phyloP scores from a whole-genome alignment of 2,113 vertebrate species.

The Oreochromis niloticus region DNA sequence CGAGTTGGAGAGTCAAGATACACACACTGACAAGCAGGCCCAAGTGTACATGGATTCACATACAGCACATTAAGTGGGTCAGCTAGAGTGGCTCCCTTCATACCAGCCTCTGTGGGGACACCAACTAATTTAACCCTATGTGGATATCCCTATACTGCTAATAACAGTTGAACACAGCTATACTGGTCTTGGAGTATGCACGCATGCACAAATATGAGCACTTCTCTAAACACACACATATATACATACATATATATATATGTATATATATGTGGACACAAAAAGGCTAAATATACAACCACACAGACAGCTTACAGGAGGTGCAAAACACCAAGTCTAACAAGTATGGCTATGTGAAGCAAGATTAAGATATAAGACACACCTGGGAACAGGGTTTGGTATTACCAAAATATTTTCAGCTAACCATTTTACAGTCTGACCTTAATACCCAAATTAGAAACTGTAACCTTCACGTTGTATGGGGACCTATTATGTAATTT shows the following conservation, averaged over 20 bases:
- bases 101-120: slow-evolving; percentile 31
- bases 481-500: not conserved
- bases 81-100: slow-evolving; percentile 18
- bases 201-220: not conserved
- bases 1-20: not conserved
- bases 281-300: not conserved
- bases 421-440: not conserved
- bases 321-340: not conserved
- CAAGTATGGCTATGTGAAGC: not conserved
- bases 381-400: not conserved
- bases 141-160: slow-evolving; percentile 36
- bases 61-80: slow-evolving; percentile 45
- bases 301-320: not conserved
- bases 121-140: slow-evolving; percentile 47
- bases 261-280: not conserved
- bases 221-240: not conserved
- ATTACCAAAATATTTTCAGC: not conserved
- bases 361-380: not conserved
- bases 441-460: not conserved
- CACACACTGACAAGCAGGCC: not conserved
- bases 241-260: accelerated
- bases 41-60: not conserved
- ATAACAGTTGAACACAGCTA: slow-evolving; percentile 13
- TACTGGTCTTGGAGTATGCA: not conserved
- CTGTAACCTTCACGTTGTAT: not conserved